These are phyloP conservation scores for Clostera curtula DNA, from an alignment of 2,888 invertebrate genomes.

Conservation along the genomic window DNA sequence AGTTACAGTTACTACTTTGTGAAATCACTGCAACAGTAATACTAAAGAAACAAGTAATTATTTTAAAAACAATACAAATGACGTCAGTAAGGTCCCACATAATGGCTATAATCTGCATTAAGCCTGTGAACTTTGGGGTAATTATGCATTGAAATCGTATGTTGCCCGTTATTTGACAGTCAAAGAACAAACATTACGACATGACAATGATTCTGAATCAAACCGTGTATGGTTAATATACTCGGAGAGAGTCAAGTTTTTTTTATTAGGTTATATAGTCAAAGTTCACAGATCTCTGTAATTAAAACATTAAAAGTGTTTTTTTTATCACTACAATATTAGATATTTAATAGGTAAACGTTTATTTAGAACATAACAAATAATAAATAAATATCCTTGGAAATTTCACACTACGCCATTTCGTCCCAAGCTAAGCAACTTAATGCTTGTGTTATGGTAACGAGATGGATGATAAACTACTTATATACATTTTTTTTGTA, in stretches of 20 bases:
- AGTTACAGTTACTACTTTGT: no score
- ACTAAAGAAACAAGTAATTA: background rate
- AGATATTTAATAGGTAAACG: constrained; percentile 11
- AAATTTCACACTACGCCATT: no score
- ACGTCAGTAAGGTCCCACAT: constrained; percentile 18
- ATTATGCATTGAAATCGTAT: constrained; percentile 29
- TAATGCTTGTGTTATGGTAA: no score
- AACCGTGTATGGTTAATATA: no score
- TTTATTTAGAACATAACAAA: no score
- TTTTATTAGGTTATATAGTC: no score
- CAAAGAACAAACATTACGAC: constrained; percentile 18
- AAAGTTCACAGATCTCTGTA: background rate
- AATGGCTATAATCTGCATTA: constrained; percentile 19
- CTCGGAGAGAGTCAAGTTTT: no score
- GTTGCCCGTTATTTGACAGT: constrained; percentile 25
- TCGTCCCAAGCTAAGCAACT: no score
- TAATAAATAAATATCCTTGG: no score
- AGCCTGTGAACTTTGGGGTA: constrained; percentile 31
- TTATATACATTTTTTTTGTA: no score
- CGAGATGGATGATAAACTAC: no score
- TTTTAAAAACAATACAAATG: constrained; percentile 8
- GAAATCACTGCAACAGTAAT: constrained; percentile 1
- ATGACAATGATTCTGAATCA: constrained; percentile 12
- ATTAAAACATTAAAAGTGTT: background rate
- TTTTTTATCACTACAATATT: background rate